phyloP scores from a whole-genome alignment of 1,140 invertebrate genomes.

The Amphibalanus amphitrite region DNA sequence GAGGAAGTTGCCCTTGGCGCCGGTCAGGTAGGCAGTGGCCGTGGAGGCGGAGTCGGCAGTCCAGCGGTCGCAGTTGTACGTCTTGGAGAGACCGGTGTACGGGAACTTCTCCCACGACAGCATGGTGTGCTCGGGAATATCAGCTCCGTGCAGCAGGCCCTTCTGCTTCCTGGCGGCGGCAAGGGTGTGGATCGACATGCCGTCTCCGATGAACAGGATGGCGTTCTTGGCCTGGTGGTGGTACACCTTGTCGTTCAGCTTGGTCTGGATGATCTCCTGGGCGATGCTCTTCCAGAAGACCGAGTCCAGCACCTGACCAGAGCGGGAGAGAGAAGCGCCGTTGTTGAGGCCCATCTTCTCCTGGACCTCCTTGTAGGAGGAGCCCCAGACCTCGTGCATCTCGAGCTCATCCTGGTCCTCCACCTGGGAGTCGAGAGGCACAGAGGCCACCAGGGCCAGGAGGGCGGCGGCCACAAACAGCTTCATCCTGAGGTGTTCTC shows the following conservation, averaged over 20 bases:
- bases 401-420: neutral
- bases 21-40: conserved; percentile 67
- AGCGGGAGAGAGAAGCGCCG: neutral
- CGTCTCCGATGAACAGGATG: conserved; percentile 59
- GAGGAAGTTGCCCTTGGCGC: conserved; percentile 42
- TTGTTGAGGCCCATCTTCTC: neutral
- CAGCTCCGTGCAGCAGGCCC: neutral
- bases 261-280: neutral
- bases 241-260: neutral
- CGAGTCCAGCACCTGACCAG: neutral
- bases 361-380: neutral
- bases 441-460: neutral
- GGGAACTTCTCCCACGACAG: conserved; percentile 17
- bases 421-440: neutral
- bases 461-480: neutral
- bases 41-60: conserved; percentile 68
- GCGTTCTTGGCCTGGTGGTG: conserved; percentile 39
- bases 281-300: neutral
- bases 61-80: conserved; percentile 17
- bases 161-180: neutral
- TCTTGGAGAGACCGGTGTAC: conserved; percentile 17
- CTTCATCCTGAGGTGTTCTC: conserved; percentile 1
- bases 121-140: conserved; percentile 36
- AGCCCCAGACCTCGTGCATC: neutral
- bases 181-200: no score